Evolutionary conservation across 2,113 vertebrate species (phyloP).

Genomic region (Scopus umbretta): DNA sequence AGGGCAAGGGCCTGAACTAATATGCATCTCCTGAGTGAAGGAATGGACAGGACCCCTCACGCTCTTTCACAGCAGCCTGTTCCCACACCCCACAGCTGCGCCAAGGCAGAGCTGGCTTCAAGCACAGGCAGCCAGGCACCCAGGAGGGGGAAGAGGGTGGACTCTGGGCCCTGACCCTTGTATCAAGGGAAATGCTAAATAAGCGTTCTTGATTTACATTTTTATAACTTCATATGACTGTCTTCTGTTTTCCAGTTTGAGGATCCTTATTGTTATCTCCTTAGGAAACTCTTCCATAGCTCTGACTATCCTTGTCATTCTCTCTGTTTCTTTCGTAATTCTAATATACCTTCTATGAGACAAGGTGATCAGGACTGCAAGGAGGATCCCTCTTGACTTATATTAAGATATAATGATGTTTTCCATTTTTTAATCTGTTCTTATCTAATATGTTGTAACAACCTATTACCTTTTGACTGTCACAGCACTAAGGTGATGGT

Average conservation of each 20-base stretch:
- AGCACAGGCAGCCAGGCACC: neutral
- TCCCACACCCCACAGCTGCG: neutral
- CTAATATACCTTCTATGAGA: neutral
- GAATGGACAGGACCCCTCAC: neutral
- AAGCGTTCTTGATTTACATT: neutral
- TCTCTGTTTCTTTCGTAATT: neutral
- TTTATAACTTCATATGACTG: neutral
- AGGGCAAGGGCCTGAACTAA: neutral
- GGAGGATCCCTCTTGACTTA: neutral
- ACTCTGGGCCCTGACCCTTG: neutral
- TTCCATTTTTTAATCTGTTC: neutral
- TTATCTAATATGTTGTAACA: neutral
- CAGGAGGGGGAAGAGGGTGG: neutral
- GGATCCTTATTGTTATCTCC: neutral
- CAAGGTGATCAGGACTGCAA: neutral
- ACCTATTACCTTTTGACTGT: neutral
- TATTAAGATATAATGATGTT: neutral
- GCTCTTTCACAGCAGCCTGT: neutral
- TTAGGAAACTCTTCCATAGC: neutral
- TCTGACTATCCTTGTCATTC: neutral
- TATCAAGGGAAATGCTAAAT: neutral
- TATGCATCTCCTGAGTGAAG: neutral
- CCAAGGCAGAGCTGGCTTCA: neutral
- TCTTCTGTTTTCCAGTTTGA: neutral
- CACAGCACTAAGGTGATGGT: neutral